Conservation (phyloP, 2,113 vertebrate genomes). For the Tor tambroides region DNA sequence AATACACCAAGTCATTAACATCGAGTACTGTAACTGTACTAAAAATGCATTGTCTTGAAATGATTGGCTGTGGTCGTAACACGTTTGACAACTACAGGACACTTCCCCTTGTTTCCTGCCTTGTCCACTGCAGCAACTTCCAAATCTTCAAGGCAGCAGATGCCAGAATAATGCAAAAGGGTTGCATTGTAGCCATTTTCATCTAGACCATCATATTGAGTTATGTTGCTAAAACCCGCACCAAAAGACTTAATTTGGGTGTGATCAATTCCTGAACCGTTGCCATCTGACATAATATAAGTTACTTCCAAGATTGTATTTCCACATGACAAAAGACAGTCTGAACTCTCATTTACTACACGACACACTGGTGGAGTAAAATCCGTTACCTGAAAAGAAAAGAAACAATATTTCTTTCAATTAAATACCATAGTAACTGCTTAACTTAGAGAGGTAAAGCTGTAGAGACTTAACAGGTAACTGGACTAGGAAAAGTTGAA, state of each 20-base stretch:
- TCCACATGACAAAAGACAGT: conserved; percentile 12
- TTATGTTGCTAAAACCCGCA: background rate
- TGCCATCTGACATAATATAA: conserved; percentile 3
- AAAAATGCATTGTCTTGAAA: background rate
- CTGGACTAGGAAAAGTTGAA: background rate
- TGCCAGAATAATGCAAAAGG: background rate
- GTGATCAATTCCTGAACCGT: background rate
- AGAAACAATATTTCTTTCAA: background rate
- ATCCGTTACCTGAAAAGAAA: conserved; percentile 8
- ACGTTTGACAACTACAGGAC: background rate
- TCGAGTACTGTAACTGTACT: background rate
- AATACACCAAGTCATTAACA: background rate
- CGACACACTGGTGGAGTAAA: conserved; percentile 23
- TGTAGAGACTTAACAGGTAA: background rate
- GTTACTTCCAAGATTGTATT: background rate
- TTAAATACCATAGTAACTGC: background rate
- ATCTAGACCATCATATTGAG: background rate
- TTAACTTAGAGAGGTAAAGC: background rate
- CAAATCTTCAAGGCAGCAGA: conserved; percentile 12
- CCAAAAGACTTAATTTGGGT: background rate
- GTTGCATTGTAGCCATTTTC: conserved; percentile 18
- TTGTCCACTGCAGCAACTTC: conserved; percentile 15
- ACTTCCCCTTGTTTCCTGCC: background rate
- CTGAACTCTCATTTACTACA: conserved; percentile 6
- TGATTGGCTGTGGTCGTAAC: background rate